Evolutionary conservation across 2,113 vertebrate genomes (phyloP).

Genomic region (Erythrocebus patas): DNA sequence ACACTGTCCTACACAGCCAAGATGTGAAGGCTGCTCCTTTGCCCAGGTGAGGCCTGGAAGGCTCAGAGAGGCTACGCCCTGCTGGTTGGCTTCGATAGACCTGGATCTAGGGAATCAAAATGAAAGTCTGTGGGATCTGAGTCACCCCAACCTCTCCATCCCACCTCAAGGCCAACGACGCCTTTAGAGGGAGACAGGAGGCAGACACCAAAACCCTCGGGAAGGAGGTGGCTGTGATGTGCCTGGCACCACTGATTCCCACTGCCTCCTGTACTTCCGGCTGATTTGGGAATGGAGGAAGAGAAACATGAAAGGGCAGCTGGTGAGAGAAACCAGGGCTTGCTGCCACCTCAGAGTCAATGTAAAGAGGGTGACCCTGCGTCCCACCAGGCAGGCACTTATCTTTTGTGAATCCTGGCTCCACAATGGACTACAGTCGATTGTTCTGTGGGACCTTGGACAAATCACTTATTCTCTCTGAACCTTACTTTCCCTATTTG

Average conservation of each 20-base stretch:
- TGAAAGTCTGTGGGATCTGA: not conserved
- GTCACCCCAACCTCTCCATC: not conserved
- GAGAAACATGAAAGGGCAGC: not conserved
- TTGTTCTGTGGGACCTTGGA: not conserved
- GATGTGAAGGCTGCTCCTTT: not conserved
- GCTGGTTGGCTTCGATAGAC: not conserved
- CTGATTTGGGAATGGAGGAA: not conserved
- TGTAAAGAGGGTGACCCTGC: not conserved
- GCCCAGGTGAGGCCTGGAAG: not conserved
- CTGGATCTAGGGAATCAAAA: not conserved
- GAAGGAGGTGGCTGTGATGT: not conserved
- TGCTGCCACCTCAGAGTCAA: not conserved
- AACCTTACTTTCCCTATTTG: not conserved
- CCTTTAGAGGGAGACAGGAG: not conserved
- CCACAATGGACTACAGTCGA: not conserved
- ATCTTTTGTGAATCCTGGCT: not conserved
- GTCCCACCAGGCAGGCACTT: not conserved
- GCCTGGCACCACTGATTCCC: not conserved
- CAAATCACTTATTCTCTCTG: conserved; percentile 52
- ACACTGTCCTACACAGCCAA: not conserved
- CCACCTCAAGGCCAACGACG: not conserved
- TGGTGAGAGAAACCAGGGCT: not conserved
- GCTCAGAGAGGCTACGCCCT: not conserved
- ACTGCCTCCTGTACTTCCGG: not conserved
- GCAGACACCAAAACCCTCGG: not conserved